Evolutionary conservation across 2,888 invertebrate species (phyloP).

Genomic region (Drosophila testacea): DNA sequence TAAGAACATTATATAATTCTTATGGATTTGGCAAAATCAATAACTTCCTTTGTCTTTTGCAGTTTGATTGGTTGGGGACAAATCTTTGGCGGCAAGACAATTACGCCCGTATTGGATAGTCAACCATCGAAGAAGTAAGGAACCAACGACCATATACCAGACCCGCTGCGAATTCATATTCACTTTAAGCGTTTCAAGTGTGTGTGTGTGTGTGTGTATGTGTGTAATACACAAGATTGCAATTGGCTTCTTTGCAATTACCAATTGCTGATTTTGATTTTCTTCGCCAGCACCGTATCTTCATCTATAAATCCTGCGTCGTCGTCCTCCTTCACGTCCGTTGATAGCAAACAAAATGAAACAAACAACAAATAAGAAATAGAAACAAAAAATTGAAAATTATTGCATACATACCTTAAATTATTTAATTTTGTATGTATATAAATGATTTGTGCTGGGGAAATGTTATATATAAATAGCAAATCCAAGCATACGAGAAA

Average conservation of each 20-base stretch:
- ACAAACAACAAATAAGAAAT: conserved; percentile 51
- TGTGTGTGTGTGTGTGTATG: conserved; percentile 29
- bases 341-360: conserved; percentile 55
- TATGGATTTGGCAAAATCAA: not conserved
- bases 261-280: conserved; percentile 43
- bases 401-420: conserved; percentile 70
- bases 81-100: conserved; percentile 98
- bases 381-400: conserved; percentile 47
- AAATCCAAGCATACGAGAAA: conserved; percentile 70
- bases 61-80: conserved; percentile 99
- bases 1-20: conserved; percentile 82
- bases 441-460: conserved; percentile 59
- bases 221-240: conserved; percentile 30
- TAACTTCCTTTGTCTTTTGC: conserved; percentile 77
- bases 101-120: conserved; percentile 89
- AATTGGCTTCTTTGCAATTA: conserved; percentile 21
- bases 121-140: conserved; percentile 69
- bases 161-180: conserved; percentile 49
- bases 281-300: conserved; percentile 38
- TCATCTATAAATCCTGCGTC: conserved; percentile 46
- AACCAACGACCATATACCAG: conserved; percentile 25
- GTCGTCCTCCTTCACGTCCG: conserved; percentile 63
- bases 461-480: conserved; percentile 66
- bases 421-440: conserved; percentile 76
- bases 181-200: conserved; percentile 51